Conservation (phyloP, 2,888 invertebrate species). For the Hypercompe scribonia region DNA sequence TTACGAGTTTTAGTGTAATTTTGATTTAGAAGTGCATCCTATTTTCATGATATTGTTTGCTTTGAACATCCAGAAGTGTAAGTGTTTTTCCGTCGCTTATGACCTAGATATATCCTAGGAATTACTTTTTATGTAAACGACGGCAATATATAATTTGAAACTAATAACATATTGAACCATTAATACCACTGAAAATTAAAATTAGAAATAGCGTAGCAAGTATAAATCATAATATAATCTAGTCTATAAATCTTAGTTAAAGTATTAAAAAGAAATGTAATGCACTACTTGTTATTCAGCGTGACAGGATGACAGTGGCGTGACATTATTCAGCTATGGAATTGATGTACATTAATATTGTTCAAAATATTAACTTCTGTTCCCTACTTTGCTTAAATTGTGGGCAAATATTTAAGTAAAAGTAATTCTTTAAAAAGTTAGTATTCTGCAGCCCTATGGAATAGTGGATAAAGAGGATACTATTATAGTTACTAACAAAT, state of each 20-base stretch:
- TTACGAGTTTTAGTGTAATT: background rate
- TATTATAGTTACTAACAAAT: background rate
- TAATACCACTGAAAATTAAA: background rate
- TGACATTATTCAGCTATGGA: too few species aligned
- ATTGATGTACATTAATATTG: background rate
- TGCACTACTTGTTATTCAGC: too few species aligned
- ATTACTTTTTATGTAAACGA: too few species aligned
- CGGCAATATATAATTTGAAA: background rate
- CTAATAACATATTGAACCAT: background rate
- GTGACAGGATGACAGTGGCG: too few species aligned
- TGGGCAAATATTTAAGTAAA: background rate
- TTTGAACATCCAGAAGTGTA: background rate
- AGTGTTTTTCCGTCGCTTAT: too few species aligned
- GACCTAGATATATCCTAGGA: background rate
- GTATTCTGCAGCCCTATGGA: background rate
- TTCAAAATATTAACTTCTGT: background rate
- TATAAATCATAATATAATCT: too few species aligned
- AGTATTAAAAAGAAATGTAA: too few species aligned
- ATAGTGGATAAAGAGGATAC: background rate
- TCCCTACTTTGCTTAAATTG: background rate
- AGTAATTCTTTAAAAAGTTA: background rate
- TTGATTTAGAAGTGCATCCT: background rate
- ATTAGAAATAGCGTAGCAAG: background rate
- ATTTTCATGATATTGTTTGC: background rate
- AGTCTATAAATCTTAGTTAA: too few species aligned